Conservation (phyloP, 2,888 invertebrate genomes). For the Phaedon cochleariae region DNA sequence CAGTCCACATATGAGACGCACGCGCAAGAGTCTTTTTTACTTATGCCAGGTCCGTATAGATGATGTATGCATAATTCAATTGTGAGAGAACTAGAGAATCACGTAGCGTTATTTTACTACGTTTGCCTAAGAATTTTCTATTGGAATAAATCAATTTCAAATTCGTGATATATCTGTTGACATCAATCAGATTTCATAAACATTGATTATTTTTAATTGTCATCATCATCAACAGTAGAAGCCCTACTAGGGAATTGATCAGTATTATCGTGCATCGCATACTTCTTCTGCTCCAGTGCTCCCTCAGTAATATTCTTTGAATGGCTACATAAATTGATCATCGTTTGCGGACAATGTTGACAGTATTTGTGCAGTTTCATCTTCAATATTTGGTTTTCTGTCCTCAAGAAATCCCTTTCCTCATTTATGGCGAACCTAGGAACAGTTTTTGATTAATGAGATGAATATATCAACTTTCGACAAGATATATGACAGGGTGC, state of each 20-base stretch:
- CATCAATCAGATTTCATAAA: neutral
- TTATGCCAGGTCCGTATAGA: too few relatives aligned
- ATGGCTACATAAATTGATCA: neutral
- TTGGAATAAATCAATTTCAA: too few relatives aligned
- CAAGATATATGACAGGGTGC: too few relatives aligned
- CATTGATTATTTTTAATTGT: neutral
- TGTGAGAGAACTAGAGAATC: too few relatives aligned
- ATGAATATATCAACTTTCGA: too few relatives aligned
- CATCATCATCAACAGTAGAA: neutral
- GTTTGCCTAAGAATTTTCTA: too few relatives aligned
- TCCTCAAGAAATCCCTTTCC: conserved; percentile 53
- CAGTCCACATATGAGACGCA: too few relatives aligned
- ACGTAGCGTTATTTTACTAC: too few relatives aligned
- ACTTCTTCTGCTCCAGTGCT: conserved; percentile 38
- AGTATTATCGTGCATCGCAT: conserved; percentile 28
- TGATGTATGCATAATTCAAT: too few relatives aligned
- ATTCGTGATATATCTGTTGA: too few relatives aligned
- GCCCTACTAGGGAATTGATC: neutral
- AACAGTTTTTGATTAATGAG: too few relatives aligned
- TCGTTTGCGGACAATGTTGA: conserved; percentile 29
- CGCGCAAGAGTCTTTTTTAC: too few relatives aligned
- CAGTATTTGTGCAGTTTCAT: conserved; percentile 51
- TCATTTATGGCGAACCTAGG: conserved; percentile 48
- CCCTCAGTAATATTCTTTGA: conserved; percentile 40
- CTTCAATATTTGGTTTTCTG: conserved; percentile 52